Percentiles rank a stretch among this genome's conserved stretches.
Evolutionary conservation across 2,113 vertebrate species (phyloP).

Genomic region (Candoia aspera): DNA sequence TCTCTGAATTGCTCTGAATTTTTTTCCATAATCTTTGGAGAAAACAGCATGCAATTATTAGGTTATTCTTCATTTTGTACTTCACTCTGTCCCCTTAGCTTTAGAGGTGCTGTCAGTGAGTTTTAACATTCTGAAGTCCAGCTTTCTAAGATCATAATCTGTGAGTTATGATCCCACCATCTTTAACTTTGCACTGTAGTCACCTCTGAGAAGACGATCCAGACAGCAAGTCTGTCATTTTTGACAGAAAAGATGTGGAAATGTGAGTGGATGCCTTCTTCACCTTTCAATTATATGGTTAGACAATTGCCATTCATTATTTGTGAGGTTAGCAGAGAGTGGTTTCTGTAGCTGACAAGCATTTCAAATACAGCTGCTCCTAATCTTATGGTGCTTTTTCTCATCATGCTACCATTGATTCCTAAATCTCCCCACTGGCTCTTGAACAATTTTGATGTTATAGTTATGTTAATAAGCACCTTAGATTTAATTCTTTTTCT

Average conservation of each 20-base stretch:
- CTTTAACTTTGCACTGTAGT: not conserved
- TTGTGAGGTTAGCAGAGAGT: not conserved
- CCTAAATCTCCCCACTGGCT: not conserved
- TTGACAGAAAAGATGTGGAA: constrained; percentile 22
- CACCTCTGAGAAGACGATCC: not conserved
- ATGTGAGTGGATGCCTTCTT: not conserved
- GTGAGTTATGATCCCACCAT: not conserved
- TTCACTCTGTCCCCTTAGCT: not conserved
- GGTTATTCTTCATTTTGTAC: not conserved
- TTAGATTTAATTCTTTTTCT: not conserved
- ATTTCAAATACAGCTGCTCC: constrained; percentile 6
- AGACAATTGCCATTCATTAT: not conserved
- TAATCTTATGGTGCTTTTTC: not conserved
- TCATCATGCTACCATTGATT: not conserved
- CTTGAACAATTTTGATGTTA: not conserved
- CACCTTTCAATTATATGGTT: not conserved
- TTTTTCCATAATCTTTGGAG: constrained; percentile 17
- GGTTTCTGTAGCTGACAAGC: not conserved
- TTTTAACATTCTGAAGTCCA: not conserved
- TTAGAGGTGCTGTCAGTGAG: not conserved
- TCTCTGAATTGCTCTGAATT: constrained; percentile 31
- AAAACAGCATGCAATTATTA: not conserved
- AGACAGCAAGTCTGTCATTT: not conserved
- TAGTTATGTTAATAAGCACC: constrained; percentile 39
- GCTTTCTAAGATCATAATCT: not conserved